These are phyloP conservation scores for Brachycybe producta DNA, from an alignment of 2,888 invertebrate species.

Conservation along the genomic window DNA sequence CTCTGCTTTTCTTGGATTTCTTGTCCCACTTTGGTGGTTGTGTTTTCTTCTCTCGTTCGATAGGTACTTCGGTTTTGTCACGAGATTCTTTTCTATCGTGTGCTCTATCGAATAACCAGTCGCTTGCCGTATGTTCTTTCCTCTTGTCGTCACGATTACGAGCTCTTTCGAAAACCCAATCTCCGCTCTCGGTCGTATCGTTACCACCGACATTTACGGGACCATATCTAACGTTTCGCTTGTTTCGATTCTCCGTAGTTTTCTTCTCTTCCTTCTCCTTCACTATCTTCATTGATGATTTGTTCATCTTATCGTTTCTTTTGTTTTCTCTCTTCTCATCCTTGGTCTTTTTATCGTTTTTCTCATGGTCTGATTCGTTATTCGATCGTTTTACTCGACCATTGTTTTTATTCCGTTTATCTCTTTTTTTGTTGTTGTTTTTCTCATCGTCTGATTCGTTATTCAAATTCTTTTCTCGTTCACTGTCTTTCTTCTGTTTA, in stretches of 20 bases:
- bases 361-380: not conserved
- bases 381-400: not conserved
- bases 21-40: too few relatives aligned
- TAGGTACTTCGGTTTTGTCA: too few relatives aligned
- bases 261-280: slow-evolving; percentile 3
- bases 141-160: slow-evolving; percentile 11
- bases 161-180: slow-evolving; percentile 18
- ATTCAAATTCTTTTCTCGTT: not conserved
- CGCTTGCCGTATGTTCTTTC: not conserved
- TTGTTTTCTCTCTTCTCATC: not conserved
- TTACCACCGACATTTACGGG: not conserved
- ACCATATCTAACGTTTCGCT: not conserved
- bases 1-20: too few relatives aligned
- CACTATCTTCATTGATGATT: not conserved
- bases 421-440: not conserved
- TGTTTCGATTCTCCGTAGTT: not conserved
- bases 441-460: not conserved
- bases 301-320: not conserved
- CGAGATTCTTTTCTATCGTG: slow-evolving; percentile 7
- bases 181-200: not conserved
- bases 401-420: not conserved
- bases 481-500: not conserved
- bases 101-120: slow-evolving; percentile 16
- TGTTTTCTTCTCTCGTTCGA: too few relatives aligned
- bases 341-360: slow-evolving; percentile 4